Evolutionary conservation across 2,797 vertebrate genomes (phyloP).

Genomic region (Bovichtus variegatus): DNA sequence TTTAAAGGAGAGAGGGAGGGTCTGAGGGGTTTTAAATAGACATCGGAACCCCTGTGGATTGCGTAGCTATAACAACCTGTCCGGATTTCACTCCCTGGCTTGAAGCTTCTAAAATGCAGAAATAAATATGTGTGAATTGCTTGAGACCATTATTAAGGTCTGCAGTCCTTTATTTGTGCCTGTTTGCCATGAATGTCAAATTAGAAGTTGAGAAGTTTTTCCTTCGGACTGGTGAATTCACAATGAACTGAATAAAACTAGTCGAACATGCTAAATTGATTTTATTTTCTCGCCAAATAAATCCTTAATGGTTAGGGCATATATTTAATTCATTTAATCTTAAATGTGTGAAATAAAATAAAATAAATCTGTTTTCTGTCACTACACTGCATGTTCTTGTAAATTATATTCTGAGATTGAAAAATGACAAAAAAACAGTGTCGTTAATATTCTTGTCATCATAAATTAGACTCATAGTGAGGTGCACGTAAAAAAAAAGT

Average conservation of each 20-base stretch:
- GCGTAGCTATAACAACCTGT: slow-evolving; percentile 95
- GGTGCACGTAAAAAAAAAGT: not conserved
- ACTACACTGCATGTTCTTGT: not conserved
- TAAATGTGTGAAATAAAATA: not conserved
- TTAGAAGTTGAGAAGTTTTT: slow-evolving; percentile 29
- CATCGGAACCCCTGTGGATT: slow-evolving; percentile 90
- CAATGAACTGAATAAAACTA: not conserved
- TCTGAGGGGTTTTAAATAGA: slow-evolving; percentile 90
- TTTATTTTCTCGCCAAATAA: not conserved
- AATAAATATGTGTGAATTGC: slow-evolving; percentile 87
- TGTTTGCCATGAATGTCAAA: slow-evolving; percentile 60
- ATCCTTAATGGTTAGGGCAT: not conserved
- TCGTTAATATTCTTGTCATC: not conserved
- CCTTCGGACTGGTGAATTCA: not conserved
- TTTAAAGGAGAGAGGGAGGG: slow-evolving; percentile 87
- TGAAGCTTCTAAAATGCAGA: slow-evolving; percentile 91
- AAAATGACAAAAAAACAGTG: not conserved
- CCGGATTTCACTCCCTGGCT: slow-evolving; percentile 92
- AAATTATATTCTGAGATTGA: not conserved
- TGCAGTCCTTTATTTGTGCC: slow-evolving; percentile 53
- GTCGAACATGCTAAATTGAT: not conserved
- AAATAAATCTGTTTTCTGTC: not conserved
- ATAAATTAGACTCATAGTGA: not conserved
- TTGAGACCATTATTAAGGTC: slow-evolving; percentile 68
- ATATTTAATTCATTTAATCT: not conserved